Evolutionary conservation across 2,797 vertebrate species (phyloP).

Genomic region (Potorous gilbertii): DNA sequence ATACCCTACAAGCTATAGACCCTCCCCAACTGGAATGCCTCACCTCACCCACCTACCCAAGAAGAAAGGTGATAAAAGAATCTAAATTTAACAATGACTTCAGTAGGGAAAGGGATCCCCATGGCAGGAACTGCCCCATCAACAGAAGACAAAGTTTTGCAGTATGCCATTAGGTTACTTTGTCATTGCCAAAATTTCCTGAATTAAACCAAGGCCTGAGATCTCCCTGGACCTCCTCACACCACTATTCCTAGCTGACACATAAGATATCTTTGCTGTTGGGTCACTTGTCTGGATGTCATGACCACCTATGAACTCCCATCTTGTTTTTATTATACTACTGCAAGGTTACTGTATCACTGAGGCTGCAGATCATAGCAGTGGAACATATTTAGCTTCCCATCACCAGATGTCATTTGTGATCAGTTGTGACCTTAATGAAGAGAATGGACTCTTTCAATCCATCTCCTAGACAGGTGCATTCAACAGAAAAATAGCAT

Average conservation of each 20-base stretch:
- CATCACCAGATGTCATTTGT: constrained; percentile 14
- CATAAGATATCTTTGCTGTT: neutral
- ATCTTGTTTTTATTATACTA: neutral
- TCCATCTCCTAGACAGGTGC: neutral
- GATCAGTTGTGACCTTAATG: neutral
- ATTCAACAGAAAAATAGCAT: constrained; percentile 8
- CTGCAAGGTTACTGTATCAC: neutral
- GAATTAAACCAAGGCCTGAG: neutral
- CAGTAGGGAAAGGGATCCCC: neutral
- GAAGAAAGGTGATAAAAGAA: neutral
- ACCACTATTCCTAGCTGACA: neutral
- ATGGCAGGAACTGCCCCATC: neutral
- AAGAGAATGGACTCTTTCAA: neutral
- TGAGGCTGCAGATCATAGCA: neutral
- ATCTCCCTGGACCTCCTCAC: neutral
- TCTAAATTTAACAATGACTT: neutral
- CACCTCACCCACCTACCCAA: neutral
- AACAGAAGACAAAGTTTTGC: neutral
- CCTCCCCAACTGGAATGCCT: neutral
- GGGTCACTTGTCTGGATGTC: neutral
- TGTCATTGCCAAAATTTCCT: neutral
- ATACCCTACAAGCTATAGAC: neutral
- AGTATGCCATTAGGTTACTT: neutral
- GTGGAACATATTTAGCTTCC: neutral
- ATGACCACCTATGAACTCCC: neutral